Evolutionary conservation across 1,140 invertebrate species (phyloP).

Genomic region (Micrasema longulum): DNA sequence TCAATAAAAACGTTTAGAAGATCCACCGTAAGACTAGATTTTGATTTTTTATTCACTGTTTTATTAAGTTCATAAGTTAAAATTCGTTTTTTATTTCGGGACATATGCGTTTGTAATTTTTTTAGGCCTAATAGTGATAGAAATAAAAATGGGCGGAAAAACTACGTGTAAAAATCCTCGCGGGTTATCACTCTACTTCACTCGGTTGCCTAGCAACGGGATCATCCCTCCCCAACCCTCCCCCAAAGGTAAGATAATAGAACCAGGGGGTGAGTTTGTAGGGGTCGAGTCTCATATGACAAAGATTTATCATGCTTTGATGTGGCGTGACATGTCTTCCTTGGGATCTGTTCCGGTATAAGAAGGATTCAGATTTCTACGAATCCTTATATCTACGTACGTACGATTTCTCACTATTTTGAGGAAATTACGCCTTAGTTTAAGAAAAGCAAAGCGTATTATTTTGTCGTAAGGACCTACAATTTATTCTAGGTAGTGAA

Average conservation of each 20-base stretch:
- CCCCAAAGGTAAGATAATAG: neutral
- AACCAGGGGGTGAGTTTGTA: neutral
- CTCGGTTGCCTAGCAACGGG: constrained; percentile 19
- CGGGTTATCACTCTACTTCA: neutral
- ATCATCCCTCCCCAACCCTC: constrained; percentile 6
- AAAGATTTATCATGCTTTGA: constrained; percentile 41
- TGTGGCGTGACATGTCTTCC: constrained; percentile 37
- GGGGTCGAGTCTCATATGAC: constrained; percentile 30
- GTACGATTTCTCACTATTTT: constrained; percentile 24
- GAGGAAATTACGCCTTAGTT: neutral
- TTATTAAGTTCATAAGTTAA: too few relatives aligned
- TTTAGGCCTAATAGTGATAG: too few relatives aligned
- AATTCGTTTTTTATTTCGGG: too few relatives aligned
- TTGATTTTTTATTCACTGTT: too few relatives aligned
- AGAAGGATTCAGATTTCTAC: constrained; percentile 15
- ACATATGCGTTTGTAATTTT: too few relatives aligned
- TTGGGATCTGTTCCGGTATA: constrained; percentile 15
- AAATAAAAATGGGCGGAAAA: too few relatives aligned
- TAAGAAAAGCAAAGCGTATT: neutral
- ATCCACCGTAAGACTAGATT: too few relatives aligned
- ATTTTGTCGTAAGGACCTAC: too few relatives aligned
- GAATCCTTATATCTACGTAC: constrained; percentile 23
- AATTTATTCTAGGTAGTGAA: too few relatives aligned
- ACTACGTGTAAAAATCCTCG: too few relatives aligned
- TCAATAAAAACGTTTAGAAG: too few relatives aligned